Percentiles rank a stretch among this genome's conserved stretches.
Evolutionary conservation across 2,797 vertebrate genomes (phyloP).

Genomic region (Leuciscus waleckii): DNA sequence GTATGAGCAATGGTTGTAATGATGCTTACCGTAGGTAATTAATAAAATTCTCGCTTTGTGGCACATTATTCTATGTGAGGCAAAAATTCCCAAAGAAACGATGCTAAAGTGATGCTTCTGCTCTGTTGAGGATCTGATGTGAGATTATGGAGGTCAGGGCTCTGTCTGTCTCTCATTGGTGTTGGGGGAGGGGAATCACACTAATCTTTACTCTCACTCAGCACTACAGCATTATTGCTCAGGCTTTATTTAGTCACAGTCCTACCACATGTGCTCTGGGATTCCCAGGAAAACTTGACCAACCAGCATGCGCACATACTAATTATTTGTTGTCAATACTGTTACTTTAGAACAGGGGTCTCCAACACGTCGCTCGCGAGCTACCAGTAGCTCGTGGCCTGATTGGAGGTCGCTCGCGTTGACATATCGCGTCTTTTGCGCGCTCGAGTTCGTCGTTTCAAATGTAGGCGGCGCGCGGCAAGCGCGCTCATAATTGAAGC

Average conservation of each 20-base stretch:
- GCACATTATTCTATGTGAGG: background rate
- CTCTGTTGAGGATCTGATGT: background rate
- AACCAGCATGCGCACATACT: background rate
- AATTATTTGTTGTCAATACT: background rate
- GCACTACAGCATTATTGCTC: conserved; percentile 25
- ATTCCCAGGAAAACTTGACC: background rate
- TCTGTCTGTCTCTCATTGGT: conserved; percentile 22
- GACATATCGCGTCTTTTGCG: too few relatives aligned
- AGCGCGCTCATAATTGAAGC: too few relatives aligned
- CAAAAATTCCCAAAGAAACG: background rate
- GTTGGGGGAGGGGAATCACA: conserved; percentile 44
- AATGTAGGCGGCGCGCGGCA: too few relatives aligned
- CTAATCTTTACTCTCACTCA: conserved; percentile 50
- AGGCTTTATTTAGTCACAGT: conserved; percentile 35
- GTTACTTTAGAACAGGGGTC: background rate
- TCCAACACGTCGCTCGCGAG: too few relatives aligned
- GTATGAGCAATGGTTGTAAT: background rate
- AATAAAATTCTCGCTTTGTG: too few relatives aligned
- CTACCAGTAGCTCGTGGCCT: too few relatives aligned
- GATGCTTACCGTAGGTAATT: background rate
- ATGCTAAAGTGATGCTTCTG: background rate
- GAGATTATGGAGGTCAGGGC: conserved; percentile 44
- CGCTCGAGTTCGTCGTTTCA: too few relatives aligned
- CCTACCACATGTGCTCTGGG: conserved; percentile 38
- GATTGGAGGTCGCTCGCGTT: too few relatives aligned